Evolutionary conservation across 2,113 vertebrate genomes (phyloP).

Genomic region (Alaudala cheleensis): DNA sequence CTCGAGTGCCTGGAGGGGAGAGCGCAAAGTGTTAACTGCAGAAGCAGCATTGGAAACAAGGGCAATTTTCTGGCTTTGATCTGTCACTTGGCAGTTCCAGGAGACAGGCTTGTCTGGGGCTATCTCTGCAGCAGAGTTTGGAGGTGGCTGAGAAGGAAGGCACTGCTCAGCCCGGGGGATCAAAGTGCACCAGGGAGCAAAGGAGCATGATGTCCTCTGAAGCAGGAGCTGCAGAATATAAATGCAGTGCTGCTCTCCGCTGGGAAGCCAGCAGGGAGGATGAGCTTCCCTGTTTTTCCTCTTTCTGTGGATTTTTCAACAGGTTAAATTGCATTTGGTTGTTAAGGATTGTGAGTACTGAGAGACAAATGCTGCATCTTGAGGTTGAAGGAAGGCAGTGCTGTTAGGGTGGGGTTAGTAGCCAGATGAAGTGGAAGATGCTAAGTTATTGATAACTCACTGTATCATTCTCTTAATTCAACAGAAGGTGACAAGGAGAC

Average conservation of each 20-base stretch:
- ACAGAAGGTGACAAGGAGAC: slow-evolving; percentile 4
- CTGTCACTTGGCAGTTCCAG: slow-evolving; percentile 27
- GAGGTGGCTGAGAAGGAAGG: slow-evolving; percentile 6
- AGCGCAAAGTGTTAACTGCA: neutral
- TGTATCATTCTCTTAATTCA: neutral
- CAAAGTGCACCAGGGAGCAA: neutral
- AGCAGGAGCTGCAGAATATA: neutral
- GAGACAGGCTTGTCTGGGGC: slow-evolving; percentile 6
- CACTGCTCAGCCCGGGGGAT: neutral
- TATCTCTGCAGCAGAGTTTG: neutral
- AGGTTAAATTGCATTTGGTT: neutral
- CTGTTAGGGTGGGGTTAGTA: neutral
- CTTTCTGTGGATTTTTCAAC: neutral
- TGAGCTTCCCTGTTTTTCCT: neutral
- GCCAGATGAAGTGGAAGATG: neutral
- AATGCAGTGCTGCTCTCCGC: neutral
- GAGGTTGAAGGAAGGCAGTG: neutral
- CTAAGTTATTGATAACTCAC: neutral
- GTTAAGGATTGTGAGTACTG: neutral
- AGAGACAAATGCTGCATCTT: neutral
- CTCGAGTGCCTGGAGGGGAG: neutral
- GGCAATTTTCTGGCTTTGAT: slow-evolving; percentile 45
- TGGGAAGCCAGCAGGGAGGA: neutral
- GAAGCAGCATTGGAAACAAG: neutral
- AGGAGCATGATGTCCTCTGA: neutral